Evolutionary conservation across 2,888 invertebrate genomes (phyloP), one percentile per base, ranked within the genome.

Genomic region (Gymnocheta viridis): DNA sequence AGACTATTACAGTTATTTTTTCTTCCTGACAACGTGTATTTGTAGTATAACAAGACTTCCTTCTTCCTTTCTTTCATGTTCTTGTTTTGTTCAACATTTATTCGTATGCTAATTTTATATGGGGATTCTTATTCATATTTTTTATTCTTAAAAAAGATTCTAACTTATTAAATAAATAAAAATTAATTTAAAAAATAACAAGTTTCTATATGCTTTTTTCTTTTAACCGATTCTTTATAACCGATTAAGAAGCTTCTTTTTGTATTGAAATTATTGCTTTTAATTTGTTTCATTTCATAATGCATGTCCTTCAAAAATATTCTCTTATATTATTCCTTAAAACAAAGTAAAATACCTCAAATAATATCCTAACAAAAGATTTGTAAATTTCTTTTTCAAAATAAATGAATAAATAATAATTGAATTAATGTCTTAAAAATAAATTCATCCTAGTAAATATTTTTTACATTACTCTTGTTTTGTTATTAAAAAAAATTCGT

Each of bases 401-500:
- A n/a, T 5, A 35, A 54, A 38, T 51, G 35, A 35, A 44, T 58
- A 58, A 60, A 60, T 72, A 32, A 35, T 24, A 58, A 60, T 58
- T 12, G 58, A 60, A 27, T 49, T 19, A 73, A 60, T 60, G 47
- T 24, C 47, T 47, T 72, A 7, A 35, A 72, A 47, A 22, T 35
- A 22, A 35, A 60, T 27, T 58, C 35, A 72, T 58, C 44, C 60
- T 35, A 17, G 7, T 70, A 56, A 70, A 54, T 29, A 70, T 19
- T 41, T n/a, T 41, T 56, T 41, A 41, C 24, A 41, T 41, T 41
- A 29, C 58, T 74, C 5, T 12, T 38, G 35, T 62, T 41, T 54
- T 54, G 14, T 32, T 64, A 10, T 2, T 54, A 64, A 60, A 14
- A n/a, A 7, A 49, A 67, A 77, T 67, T 35, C 47, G 58, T 67